These are phyloP conservation scores for Florisuga fusca DNA, from an alignment of 2,797 vertebrate species.

Conservation along the genomic window DNA sequence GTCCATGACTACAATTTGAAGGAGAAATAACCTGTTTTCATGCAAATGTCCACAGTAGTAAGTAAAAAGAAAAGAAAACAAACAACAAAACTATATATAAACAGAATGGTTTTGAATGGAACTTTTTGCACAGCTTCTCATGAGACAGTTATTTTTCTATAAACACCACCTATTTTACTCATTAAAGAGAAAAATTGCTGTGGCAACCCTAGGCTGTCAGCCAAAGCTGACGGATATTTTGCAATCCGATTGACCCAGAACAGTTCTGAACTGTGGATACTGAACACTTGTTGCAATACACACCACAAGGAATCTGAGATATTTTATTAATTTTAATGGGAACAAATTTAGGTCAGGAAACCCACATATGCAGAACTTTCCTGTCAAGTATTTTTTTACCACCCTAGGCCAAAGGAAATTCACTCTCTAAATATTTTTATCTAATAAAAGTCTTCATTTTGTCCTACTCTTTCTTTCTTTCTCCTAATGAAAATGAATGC, in stretches of 20 bases:
- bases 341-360: slow-evolving; percentile 28
- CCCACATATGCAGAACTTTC: background rate
- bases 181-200: slow-evolving; percentile 66
- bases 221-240: slow-evolving; percentile 60
- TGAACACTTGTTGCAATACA: slow-evolving; percentile 13
- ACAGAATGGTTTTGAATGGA: slow-evolving; percentile 61
- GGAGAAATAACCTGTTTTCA: slow-evolving; percentile 71
- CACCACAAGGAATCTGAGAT: background rate
- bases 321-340: slow-evolving; percentile 51
- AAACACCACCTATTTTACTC: slow-evolving; percentile 64
- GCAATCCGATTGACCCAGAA: slow-evolving; percentile 33
- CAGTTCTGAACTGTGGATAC: slow-evolving; percentile 20
- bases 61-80: slow-evolving; percentile 68
- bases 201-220: slow-evolving; percentile 33
- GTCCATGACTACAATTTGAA: slow-evolving; percentile 61
- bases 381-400: background rate
- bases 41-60: slow-evolving; percentile 61
- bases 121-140: slow-evolving; percentile 52
- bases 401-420: background rate
- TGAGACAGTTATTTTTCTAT: slow-evolving; percentile 57
- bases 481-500: background rate
- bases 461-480: background rate
- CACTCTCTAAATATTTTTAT: background rate
- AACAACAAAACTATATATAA: slow-evolving; percentile 74
- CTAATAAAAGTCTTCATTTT: background rate